A percentile compares a stretch with the other conserved stretches of the same genome.
Conservation (phyloP, 1,140 invertebrate species). For the Nasonia longicornis region DNA sequence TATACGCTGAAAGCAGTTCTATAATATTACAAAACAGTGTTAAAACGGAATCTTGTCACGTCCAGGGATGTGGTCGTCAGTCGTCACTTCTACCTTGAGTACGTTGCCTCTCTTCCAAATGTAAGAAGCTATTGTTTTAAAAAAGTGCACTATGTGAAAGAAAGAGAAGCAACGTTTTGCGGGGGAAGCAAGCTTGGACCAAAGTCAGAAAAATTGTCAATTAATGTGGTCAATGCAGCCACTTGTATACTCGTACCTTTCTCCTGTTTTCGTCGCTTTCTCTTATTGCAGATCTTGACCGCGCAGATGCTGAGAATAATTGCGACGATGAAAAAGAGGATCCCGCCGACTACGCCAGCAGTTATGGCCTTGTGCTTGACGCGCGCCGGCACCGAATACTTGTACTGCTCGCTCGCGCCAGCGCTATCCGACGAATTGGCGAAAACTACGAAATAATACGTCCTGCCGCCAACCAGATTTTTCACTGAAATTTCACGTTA, state of each 20-base stretch:
- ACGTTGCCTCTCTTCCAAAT: background rate
- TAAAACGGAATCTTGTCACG: constrained; percentile 9
- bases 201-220: constrained; percentile 33
- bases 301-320: constrained; percentile 96
- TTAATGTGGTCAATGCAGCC: background rate
- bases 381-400: constrained; percentile 87
- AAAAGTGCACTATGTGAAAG: background rate
- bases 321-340: constrained; percentile 95
- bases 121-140: background rate
- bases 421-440: constrained; percentile 85
- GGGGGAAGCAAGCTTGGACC: background rate
- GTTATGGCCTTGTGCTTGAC: constrained; percentile 94
- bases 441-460: constrained; percentile 90
- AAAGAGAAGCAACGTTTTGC: constrained; percentile 34
- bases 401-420: constrained; percentile 80
- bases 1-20: constrained; percentile 88
- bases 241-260: constrained; percentile 79
- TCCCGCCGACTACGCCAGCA: constrained; percentile 92
- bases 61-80: constrained; percentile 7
- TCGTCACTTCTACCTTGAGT: background rate
- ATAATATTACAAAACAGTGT: constrained; percentile 64
- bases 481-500: constrained; percentile 76
- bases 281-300: constrained; percentile 97
- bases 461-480: constrained; percentile 88
- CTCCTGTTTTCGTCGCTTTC: constrained; percentile 95